phyloP scores from a whole-genome alignment of 2,797 vertebrate genomes.

The Trachops cirrhosus region DNA sequence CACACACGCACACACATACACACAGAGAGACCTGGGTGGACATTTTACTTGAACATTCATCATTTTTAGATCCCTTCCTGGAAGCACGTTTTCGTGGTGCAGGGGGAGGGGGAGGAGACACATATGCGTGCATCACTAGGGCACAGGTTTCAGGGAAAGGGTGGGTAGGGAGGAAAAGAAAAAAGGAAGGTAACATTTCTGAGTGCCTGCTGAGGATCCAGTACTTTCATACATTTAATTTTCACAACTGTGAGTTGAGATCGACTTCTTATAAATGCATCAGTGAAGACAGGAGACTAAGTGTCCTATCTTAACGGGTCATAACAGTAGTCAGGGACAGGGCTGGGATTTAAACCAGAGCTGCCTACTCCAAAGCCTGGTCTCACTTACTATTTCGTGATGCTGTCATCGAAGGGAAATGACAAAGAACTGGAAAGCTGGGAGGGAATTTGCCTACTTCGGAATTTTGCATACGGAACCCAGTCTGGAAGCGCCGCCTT shows the following conservation, averaged over 20 bases:
- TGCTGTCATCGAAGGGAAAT: neutral
- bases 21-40: neutral
- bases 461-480: neutral
- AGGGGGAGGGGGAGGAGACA: neutral
- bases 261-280: neutral
- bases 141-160: neutral
- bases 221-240: neutral
- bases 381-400: neutral
- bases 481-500: neutral
- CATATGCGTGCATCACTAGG: neutral
- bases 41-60: slow-evolving; percentile 1
- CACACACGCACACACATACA: neutral
- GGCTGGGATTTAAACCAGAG: neutral
- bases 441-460: neutral
- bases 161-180: neutral
- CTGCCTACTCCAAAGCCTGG: neutral
- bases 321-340: neutral
- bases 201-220: neutral
- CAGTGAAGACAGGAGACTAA: neutral
- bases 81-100: neutral
- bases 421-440: neutral
- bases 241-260: neutral
- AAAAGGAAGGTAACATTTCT: neutral
- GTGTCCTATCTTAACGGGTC: neutral
- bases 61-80: slow-evolving; percentile 48